Base-by-base conservation (phyloP, 1,140 invertebrate genomes). In the Magallana ariakensis region DNA sequence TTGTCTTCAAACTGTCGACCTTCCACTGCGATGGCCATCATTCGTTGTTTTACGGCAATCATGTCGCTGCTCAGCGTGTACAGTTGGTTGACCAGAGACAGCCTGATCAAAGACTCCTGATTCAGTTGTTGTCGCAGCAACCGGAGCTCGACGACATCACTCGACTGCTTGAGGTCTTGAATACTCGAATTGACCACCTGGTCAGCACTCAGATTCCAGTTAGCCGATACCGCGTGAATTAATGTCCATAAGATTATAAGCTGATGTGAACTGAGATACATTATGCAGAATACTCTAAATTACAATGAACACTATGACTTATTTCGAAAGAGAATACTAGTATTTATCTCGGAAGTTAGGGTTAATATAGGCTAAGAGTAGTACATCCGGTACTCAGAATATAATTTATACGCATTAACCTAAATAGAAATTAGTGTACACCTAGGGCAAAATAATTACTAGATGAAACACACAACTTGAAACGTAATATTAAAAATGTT, bases 1-100 rank as follows among this genome's bases (percentile, higher is more conserved):
- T 75, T 75, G 22, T 75, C 22, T 22, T 75, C 66, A 75, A 75
- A 75, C 9, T 75, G 66, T 13, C 66, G 26, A 13, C 66, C 66
- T 13, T 75, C 66, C 22, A 75, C 66, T 11, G 22, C 22, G 15
- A 75, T 26, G 15, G 5, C 66, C 4, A 26, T 26, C 22, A 75
- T 33, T 75, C 22, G 9, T 75, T 75, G 22, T 22, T 75, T 75
- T 1, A 75, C 10, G 5, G 6, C 22, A 26, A 75, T 8, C 66
- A 75, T 75, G 15, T 75, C 66, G 33, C 22, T 33, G 66, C 22
- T 26, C 66, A 75, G 11, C 9, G 66, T 26, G 22, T 75, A 75
- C 10, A 75, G 22, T 5, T 75, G 66, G 22, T 75, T 75, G 22
- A 13, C 33, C 15, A 75, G 15, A 13, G 66, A 75, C 1, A 75